Conservation (phyloP, 1,140 invertebrate species). For the Pseudachorutes palmiensis region DNA sequence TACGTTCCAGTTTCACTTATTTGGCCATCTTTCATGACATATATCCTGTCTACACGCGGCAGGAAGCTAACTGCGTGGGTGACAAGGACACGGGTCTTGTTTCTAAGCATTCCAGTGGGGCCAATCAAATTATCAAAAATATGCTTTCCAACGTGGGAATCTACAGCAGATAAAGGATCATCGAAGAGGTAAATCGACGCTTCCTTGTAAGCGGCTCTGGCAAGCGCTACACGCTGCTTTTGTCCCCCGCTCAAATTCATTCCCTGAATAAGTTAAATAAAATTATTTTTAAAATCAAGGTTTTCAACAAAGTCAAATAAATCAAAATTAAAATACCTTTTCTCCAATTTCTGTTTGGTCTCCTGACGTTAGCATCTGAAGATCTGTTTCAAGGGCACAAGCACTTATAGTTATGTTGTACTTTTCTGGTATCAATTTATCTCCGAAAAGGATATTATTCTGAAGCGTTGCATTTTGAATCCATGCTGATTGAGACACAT, state of each 20-base stretch:
- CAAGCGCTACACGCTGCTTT: conserved; percentile 54
- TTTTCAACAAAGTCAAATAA: conserved; percentile 47
- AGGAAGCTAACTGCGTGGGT: conserved; percentile 48
- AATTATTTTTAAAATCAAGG: conserved; percentile 16
- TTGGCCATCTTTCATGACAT: conserved; percentile 3
- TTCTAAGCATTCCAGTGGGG: conserved; percentile 38
- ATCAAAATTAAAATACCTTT: conserved; percentile 60
- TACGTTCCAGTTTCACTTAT: conserved; percentile 41
- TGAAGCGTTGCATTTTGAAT: conserved; percentile 49
- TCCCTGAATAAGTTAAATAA: conserved; percentile 39
- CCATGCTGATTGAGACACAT: conserved; percentile 51
- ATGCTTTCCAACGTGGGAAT: conserved; percentile 49
- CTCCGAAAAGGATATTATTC: conserved; percentile 50
- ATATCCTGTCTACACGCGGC: conserved; percentile 39
- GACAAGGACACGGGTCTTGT: conserved; percentile 39
- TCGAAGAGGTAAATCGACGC: conserved; percentile 52
- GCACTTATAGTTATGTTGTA: conserved; percentile 48
- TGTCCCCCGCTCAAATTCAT: conserved; percentile 56
- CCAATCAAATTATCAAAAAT: conserved; percentile 45
- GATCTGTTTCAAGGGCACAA: conserved; percentile 50
- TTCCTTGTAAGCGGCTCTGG: conserved; percentile 37
- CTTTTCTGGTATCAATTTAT: conserved; percentile 28
- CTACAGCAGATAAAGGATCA: conserved; percentile 54
- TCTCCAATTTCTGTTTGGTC: conserved; percentile 59
- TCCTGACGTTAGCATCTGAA: conserved; percentile 49